Evolutionary conservation across 1,140 invertebrate species (phyloP).

Genomic region (Lanistes nyassanus): DNA sequence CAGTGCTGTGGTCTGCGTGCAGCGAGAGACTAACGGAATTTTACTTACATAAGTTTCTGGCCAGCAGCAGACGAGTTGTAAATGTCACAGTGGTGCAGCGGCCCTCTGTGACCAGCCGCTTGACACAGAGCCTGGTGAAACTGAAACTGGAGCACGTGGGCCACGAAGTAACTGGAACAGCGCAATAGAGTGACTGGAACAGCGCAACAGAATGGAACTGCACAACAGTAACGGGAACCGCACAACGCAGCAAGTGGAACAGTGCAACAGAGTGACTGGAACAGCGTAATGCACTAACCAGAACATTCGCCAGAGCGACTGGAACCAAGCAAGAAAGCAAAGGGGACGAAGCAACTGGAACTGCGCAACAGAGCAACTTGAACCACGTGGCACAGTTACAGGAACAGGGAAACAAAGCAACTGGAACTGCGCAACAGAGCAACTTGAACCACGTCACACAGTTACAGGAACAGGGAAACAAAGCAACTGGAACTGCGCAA

Average conservation of each 20-base stretch:
- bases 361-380: not conserved
- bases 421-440: constrained; percentile 33
- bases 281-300: too few species aligned
- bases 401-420: constrained; percentile 49
- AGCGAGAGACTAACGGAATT: not conserved
- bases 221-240: too few species aligned
- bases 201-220: too few species aligned
- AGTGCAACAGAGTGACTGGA: too few species aligned
- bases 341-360: constrained; percentile 62
- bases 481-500: too few species aligned
- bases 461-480: constrained; percentile 49
- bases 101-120: constrained; percentile 78
- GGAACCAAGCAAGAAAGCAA: too few species aligned
- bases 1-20: not conserved
- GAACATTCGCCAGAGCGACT: too few species aligned
- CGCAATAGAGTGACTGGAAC: too few species aligned
- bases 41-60: constrained; percentile 33
- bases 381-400: constrained; percentile 61
- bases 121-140: constrained; percentile 85
- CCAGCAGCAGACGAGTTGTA: constrained; percentile 83
- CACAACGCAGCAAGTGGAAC: constrained; percentile 62
- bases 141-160: constrained; percentile 91
- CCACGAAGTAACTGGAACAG: constrained; percentile 65
- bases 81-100: constrained; percentile 90
- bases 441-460: constrained; percentile 46